Evolutionary conservation across 2,888 invertebrate species (phyloP).

Genomic region (Perizoma flavofasciatum): DNA sequence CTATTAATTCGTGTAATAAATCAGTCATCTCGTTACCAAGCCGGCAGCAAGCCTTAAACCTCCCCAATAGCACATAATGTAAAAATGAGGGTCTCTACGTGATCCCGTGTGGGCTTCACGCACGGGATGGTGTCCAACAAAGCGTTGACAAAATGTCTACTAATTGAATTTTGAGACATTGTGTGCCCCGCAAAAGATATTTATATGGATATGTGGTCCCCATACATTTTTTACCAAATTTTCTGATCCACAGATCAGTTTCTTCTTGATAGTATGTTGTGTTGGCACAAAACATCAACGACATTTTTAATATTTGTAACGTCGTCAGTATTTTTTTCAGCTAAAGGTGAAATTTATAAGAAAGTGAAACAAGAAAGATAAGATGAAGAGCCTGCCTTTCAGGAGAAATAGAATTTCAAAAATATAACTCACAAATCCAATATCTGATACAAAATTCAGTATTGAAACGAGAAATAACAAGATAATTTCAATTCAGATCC

Average conservation of each 20-base stretch:
- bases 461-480: constrained; percentile 53
- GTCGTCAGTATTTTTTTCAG: no score
- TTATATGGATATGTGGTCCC: no score
- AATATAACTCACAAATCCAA: neutral
- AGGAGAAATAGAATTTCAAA: no score
- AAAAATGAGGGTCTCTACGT: constrained; percentile 60
- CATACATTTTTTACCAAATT: constrained; percentile 21
- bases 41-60: constrained; percentile 14
- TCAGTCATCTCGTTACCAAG: constrained; percentile 29
- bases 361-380: no score
- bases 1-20: constrained; percentile 31
- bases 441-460: constrained; percentile 30
- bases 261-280: no score
- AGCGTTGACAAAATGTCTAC: constrained; percentile 71
- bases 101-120: constrained; percentile 58
- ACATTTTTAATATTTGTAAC: no score
- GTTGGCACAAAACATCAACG: no score
- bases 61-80: constrained; percentile 51
- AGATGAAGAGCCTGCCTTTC: no score
- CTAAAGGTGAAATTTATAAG: no score
- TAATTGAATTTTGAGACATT: constrained; percentile 76
- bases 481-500: constrained; percentile 69
- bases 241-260: neutral
- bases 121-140: constrained; percentile 63
- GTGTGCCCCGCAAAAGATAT: constrained; percentile 57